Evolutionary conservation across 2,113 vertebrate genomes (phyloP), one percentile per base, ranked within the genome.

Genomic region (Eleginops maclovinus): DNA sequence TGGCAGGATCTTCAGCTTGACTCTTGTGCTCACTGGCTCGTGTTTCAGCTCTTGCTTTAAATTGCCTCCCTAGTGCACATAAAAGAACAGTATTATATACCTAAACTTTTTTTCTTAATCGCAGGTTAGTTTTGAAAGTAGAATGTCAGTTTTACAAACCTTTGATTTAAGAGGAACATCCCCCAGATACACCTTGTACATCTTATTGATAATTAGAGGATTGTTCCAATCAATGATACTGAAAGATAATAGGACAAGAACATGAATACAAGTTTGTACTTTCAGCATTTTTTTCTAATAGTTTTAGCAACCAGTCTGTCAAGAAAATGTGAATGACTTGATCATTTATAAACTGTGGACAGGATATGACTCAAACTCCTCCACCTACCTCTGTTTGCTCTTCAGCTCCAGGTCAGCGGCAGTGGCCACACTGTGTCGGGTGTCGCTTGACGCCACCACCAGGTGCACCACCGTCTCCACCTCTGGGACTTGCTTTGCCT

Each of bases 221-320:
- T 98, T 98, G 89, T 99, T 99, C 98, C 98, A 99, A 88, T 99
- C 97, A 85, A 99, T 96, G 86, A 99, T 95, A 92, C 98, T 99
- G 93, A 9, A 89, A 81, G 21, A 68, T 5, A 86, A 58, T 4
- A 51, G 56, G 85, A 84, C 9, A 86, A 60, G 2, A 1, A 17
- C 1, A 54, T 41, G 2, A 70, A n/a, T 21, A 24, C 26, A 17
- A 5, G 22, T 31, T 46, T 54, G n/a, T 60, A 36, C 28, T 59
- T 53, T 50, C 15, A 68, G 17, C 3, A 51, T 31, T 26, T 69
- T 47, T 22, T 36, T 60, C 19, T 26, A 1, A 36, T 46, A 24
- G n/a, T 17, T 36, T 22, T 44, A 28, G 1, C 51, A 22, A 24
- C 4, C 21, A 62, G 46, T 15, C n/a, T 15, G 16, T 43, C 21